Percentiles rank a stretch among this genome's conserved stretches.
Conservation (phyloP, 2,888 invertebrate genomes). For the Spisula solida region DNA sequence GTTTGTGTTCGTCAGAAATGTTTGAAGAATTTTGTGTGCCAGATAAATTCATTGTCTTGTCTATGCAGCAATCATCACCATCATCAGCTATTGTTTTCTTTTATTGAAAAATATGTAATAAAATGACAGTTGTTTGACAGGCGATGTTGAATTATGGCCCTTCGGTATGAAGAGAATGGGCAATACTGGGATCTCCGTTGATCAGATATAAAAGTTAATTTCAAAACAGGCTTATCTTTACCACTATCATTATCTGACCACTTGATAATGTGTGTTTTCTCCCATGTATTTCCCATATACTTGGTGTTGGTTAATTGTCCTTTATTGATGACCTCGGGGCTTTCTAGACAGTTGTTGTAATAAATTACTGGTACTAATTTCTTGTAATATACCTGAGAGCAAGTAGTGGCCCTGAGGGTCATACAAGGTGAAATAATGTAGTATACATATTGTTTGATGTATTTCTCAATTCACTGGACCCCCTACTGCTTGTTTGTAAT, state of each 20-base stretch:
- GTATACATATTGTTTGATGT: slow-evolving; percentile 16
- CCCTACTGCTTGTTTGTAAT: slow-evolving; percentile 13
- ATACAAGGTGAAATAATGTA: slow-evolving; percentile 44
- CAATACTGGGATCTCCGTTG: slow-evolving; percentile 28
- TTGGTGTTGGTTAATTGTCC: slow-evolving; percentile 47
- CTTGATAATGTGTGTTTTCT: slow-evolving; percentile 23
- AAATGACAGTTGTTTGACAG: slow-evolving; percentile 19
- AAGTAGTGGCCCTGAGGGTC: slow-evolving; percentile 47
- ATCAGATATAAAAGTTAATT: slow-evolving; percentile 48
- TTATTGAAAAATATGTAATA: slow-evolving; percentile 18
- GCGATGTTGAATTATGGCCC: neutral
- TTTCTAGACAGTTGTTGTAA: slow-evolving; percentile 30
- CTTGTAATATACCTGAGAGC: slow-evolving; percentile 34
- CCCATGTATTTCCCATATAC: slow-evolving; percentile 40
- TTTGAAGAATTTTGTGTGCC: too few relatives aligned
- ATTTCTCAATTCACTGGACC: slow-evolving; percentile 45
- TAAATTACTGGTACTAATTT: slow-evolving; percentile 64
- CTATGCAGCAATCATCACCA: neutral
- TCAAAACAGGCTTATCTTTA: slow-evolving; percentile 35
- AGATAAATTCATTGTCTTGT: too few relatives aligned
- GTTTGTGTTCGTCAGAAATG: too few relatives aligned
- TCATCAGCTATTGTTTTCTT: neutral
- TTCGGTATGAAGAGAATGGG: slow-evolving; percentile 30
- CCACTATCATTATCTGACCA: slow-evolving; percentile 46
- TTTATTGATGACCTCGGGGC: slow-evolving; percentile 46